Percentiles rank a stretch among this genome's conserved stretches.
Evolutionary conservation across 2,888 invertebrate species (phyloP).

Genomic region (Encarsia formosa): DNA sequence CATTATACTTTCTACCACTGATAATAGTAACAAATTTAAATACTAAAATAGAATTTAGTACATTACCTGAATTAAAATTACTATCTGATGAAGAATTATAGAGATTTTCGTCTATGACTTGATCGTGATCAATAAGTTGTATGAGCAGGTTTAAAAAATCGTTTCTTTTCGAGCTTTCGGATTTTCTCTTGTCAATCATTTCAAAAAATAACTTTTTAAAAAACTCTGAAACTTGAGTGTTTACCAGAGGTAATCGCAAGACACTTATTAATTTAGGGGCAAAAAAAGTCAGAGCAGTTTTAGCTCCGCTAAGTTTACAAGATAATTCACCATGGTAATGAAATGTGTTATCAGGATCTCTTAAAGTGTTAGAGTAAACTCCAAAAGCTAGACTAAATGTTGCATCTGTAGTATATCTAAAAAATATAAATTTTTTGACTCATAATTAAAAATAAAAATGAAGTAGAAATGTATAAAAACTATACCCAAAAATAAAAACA

Average conservation of each 20-base stretch:
- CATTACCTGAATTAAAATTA: not conserved
- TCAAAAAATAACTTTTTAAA: slow-evolving; percentile 39
- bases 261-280: slow-evolving; percentile 26
- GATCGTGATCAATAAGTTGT: slow-evolving; percentile 29
- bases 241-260: slow-evolving; percentile 25
- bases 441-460: too few species aligned
- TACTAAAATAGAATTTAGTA: too few species aligned
- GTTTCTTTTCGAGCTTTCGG: slow-evolving; percentile 35
- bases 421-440: too few species aligned
- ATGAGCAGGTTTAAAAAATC: slow-evolving; percentile 16
- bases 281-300: slow-evolving; percentile 27
- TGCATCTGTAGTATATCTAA: too few species aligned
- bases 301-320: too few species aligned
- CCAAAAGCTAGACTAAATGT: not conserved
- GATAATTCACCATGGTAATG: too few species aligned
- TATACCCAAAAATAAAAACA: too few species aligned
- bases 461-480: too few species aligned
- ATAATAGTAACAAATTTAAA: too few species aligned
- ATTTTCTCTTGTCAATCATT: slow-evolving; percentile 36
- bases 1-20: too few species aligned
- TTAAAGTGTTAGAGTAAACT: not conserved
- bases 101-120: not conserved
- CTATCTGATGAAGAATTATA: too few species aligned
- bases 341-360: slow-evolving; percentile 36
- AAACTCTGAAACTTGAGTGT: slow-evolving; percentile 33